These are phyloP conservation scores for Myotis planiceps DNA, from an alignment of 2,797 vertebrate genomes.

Conservation along the genomic window DNA sequence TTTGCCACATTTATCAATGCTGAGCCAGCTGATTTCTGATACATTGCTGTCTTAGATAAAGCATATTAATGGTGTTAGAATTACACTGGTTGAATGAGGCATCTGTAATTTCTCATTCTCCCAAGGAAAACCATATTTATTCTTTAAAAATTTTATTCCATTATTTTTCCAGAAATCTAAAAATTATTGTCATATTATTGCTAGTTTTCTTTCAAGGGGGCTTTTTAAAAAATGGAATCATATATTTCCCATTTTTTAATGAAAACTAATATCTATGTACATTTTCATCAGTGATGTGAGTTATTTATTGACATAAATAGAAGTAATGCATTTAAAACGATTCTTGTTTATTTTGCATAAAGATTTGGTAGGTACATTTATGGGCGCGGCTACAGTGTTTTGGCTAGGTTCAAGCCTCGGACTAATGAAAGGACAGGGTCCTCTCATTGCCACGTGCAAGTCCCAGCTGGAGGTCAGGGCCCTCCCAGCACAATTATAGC, in stretches of 20 bases:
- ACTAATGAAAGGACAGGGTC: too few relatives aligned
- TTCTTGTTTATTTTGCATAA: background rate
- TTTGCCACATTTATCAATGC: background rate
- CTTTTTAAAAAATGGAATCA: background rate
- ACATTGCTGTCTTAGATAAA: background rate
- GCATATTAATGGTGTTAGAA: accelerated
- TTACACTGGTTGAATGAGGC: background rate
- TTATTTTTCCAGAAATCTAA: background rate
- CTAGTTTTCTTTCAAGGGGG: background rate
- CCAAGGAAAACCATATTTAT: background rate
- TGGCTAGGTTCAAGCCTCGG: too few relatives aligned
- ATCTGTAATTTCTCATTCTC: background rate
- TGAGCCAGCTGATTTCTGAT: background rate
- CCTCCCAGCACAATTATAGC: too few relatives aligned
- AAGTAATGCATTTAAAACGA: background rate
- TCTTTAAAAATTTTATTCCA: background rate
- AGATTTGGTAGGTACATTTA: background rate
- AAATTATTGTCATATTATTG: background rate
- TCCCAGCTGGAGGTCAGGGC: too few relatives aligned
- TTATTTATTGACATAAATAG: constrained; percentile 2
- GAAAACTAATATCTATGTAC: background rate
- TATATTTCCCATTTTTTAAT: background rate
- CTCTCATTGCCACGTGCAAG: too few relatives aligned
- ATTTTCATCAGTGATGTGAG: background rate
- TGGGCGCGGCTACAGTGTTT: background rate